Base-by-base conservation (phyloP, 2,113 vertebrate genomes). In the Podilymbus podiceps region DNA sequence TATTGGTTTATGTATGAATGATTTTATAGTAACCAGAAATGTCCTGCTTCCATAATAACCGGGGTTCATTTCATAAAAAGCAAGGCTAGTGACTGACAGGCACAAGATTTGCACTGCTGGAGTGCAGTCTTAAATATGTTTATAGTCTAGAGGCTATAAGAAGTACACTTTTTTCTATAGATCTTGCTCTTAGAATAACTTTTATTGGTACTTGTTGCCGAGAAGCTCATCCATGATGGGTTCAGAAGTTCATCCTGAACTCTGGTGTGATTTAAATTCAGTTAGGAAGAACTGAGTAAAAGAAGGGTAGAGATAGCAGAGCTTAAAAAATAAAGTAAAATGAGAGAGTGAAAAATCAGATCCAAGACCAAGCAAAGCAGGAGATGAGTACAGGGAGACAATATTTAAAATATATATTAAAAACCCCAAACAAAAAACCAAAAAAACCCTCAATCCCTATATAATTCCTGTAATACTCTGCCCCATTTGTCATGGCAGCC, bases 381-480 rank as follows among this genome's bases (percentile, higher is more conserved):
- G 81, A 68, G 21, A 50, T 13, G 8, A 63, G 20, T 69, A 27
- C 5, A 63, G 7, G 17, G 66, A 73, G 28, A 62, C 7, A 53
- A 20, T 28, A 68, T 58, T 66, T 49, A 5, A 74, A 85, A 30
- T 1, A 49, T n/a, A n/a, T n/a, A n/a, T n/a, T n/a, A 59, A 55
- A 35, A 22, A 31, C 9, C 8, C 21, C 49, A 46, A 46, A 30
- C 7, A 21, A 33, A 20, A 22, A 35, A 35, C 7, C 4, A 31
- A 28, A 17, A 21, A 5, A 15, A 33, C 33, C 56, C 9, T 0
- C 6, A 30, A 63, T 52, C 25, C 1, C 6, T 38, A 7, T 28
- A 31, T 19, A 20, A 25, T 46, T 69, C 18, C 59, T 71, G 12
- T 40, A 66, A 9, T n/a, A 5, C 5, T 59, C n/a, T 74, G 16